Evolutionary conservation across 2,113 vertebrate species (phyloP).

Genomic region (Mystacornis crossleyi): DNA sequence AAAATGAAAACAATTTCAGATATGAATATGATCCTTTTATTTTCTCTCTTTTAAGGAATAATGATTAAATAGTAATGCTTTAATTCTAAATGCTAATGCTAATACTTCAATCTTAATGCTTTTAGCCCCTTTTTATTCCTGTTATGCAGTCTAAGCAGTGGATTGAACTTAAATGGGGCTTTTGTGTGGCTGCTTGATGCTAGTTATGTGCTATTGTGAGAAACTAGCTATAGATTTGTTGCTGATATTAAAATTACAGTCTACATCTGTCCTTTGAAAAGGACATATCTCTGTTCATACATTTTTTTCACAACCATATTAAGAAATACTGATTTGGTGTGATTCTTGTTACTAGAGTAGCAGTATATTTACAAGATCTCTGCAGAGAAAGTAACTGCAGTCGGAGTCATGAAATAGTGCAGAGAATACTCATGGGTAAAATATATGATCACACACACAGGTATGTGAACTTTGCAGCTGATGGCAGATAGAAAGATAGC

Average conservation of each 20-base stretch:
- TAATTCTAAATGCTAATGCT: not conserved
- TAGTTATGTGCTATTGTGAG: not conserved
- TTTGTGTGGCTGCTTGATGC: not conserved
- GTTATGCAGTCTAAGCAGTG: not conserved
- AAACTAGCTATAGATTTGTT: not conserved
- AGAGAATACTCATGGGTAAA: not conserved
- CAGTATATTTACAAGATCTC: not conserved
- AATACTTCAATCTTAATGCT: not conserved
- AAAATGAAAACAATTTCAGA: not conserved
- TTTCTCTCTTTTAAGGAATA: not conserved
- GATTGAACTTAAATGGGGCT: not conserved
- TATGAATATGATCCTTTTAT: not conserved
- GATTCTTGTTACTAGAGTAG: not conserved
- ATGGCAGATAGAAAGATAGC: not conserved
- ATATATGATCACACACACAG: not conserved
- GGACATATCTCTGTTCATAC: not conserved
- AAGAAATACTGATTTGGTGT: not conserved
- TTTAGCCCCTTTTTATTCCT: not conserved
- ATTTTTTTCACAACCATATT: not conserved
- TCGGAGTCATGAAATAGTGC: not conserved
- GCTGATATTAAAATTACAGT: not conserved
- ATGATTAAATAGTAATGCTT: not conserved
- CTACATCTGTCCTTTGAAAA: not conserved
- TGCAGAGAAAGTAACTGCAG: not conserved
- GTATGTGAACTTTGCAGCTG: not conserved